phyloP scores from a whole-genome alignment of 2,797 vertebrate genomes.

The Philypnodon macrostomus region DNA sequence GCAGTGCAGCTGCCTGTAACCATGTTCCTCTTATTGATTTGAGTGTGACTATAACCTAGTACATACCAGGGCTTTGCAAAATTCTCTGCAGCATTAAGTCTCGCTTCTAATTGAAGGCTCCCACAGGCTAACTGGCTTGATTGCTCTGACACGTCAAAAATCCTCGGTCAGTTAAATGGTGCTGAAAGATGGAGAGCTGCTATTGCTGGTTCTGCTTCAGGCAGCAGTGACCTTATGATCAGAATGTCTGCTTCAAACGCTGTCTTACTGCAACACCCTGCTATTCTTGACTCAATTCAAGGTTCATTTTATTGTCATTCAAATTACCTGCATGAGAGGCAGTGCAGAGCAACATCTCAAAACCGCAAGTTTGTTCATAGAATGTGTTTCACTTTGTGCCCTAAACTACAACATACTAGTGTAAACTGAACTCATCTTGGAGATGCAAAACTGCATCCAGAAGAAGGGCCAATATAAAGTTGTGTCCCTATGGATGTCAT shows the following conservation, averaged over 20 bases:
- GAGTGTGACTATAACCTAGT: conserved; percentile 51
- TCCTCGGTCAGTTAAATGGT: conserved; percentile 81
- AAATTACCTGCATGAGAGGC: too few species aligned
- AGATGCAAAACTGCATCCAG: too few species aligned
- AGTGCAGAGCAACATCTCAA: too few species aligned
- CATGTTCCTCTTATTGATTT: conserved; percentile 62
- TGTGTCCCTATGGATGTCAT: too few species aligned
- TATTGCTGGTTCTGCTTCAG: conserved; percentile 60
- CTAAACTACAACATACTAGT: too few species aligned
- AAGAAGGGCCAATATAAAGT: too few species aligned
- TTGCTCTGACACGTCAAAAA: conserved; percentile 72
- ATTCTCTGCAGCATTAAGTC: conserved; percentile 72
- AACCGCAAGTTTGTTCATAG: too few species aligned
- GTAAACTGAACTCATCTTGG: too few species aligned
- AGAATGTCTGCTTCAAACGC: conserved; percentile 49
- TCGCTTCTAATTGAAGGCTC: conserved; percentile 74
- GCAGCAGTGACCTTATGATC: conserved; percentile 72
- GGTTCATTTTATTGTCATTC: not conserved
- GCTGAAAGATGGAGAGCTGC: conserved; percentile 64
- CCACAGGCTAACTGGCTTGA: conserved; percentile 72
- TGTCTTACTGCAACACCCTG: conserved; percentile 31
- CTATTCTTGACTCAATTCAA: conserved; percentile 23
- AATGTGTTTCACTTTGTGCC: too few species aligned
- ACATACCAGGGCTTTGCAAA: conserved; percentile 63
- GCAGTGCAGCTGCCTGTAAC: conserved; percentile 35